Conservation (phyloP, 2,113 vertebrate species). For the Colius striatus region DNA sequence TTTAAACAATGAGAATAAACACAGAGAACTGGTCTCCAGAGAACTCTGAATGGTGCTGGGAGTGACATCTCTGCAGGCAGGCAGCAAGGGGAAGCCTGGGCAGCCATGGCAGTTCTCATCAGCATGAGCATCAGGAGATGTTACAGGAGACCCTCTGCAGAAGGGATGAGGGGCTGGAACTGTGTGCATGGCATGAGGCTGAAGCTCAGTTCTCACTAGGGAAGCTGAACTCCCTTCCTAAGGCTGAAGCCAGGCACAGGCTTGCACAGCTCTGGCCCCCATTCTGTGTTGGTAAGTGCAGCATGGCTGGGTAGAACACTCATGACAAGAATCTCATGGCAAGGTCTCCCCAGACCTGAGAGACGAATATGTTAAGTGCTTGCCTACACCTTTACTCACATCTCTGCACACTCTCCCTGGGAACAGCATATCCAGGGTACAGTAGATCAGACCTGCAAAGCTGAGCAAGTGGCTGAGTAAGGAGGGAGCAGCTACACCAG, state of each 20-base stretch:
- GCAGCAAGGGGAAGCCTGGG: too few species aligned
- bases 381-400: too few species aligned
- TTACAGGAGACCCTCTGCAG: neutral
- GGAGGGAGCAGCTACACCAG: neutral
- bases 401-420: neutral
- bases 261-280: neutral
- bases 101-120: neutral
- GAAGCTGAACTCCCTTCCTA: neutral
- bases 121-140: accelerated
- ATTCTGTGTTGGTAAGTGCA: accelerated
- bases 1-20: neutral
- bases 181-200: neutral
- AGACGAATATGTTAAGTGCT: neutral
- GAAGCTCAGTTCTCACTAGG: accelerated
- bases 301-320: neutral
- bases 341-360: neutral
- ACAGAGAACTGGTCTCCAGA: neutral
- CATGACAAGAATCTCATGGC: neutral
- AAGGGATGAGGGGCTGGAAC: neutral
- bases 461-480: neutral
- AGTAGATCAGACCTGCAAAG: neutral
- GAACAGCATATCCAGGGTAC: accelerated
- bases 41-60: neutral
- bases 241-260: neutral
- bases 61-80: accelerated